Conservation (phyloP, 2,888 invertebrate species). For the Cynaeus angustus region DNA sequence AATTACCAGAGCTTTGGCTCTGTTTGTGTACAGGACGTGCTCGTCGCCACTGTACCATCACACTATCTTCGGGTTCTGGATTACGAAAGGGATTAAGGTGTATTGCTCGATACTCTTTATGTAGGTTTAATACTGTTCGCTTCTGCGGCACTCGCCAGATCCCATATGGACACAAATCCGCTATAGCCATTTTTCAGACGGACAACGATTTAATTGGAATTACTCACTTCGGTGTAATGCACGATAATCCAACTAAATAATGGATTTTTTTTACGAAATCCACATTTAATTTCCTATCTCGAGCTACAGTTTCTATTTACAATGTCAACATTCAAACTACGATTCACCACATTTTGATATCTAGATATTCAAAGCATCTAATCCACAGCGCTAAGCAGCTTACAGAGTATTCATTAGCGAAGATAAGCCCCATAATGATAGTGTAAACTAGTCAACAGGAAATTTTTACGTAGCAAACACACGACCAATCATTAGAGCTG, state of each 20-base stretch:
- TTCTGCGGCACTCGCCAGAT: conserved; percentile 22
- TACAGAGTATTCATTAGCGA: background rate
- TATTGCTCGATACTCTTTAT: conserved; percentile 52
- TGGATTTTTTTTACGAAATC: background rate
- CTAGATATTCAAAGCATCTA: background rate
- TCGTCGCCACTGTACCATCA: conserved; percentile 56
- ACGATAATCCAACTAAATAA: conserved; percentile 1
- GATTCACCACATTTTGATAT: background rate
- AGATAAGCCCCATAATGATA: background rate
- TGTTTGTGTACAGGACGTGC: conserved; percentile 65
- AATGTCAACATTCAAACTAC: conserved; percentile 1
- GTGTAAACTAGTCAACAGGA: too few relatives aligned
- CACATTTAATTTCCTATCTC: background rate
- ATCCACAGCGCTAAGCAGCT: background rate
- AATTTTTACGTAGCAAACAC: too few relatives aligned
- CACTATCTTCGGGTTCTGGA: conserved; percentile 54
- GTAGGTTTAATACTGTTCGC: conserved; percentile 44
- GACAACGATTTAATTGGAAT: conserved; percentile 37
- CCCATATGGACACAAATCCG: conserved; percentile 33
- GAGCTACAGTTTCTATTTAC: conserved; percentile 13
- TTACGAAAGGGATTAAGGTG: conserved; percentile 57
- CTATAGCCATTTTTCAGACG: conserved; percentile 26
- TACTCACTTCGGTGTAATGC: conserved; percentile 6
- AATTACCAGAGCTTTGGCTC: conserved; percentile 65
- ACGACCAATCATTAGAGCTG: too few relatives aligned